Percentiles rank a stretch among this genome's conserved stretches.
These are phyloP conservation scores for Patella pellucida DNA, from an alignment of 2,888 invertebrate genomes.

Conservation along the genomic window DNA sequence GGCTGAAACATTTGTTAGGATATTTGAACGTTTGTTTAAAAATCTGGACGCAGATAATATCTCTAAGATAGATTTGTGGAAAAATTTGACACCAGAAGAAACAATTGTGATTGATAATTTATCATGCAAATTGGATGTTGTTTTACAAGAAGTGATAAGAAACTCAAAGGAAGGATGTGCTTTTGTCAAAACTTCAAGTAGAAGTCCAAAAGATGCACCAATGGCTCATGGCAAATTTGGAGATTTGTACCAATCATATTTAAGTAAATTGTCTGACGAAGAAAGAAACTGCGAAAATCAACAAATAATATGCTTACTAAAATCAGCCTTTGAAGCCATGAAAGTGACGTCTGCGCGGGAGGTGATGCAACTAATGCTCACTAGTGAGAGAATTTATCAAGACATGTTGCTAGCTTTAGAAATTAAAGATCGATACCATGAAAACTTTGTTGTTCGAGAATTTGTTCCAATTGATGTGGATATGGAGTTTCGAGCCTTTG, in stretches of 20 bases:
- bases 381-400: slow-evolving; percentile 60
- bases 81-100: slow-evolving; percentile 35
- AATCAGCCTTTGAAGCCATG: slow-evolving; percentile 52
- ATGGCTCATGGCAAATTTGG: slow-evolving; percentile 48
- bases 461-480: slow-evolving; percentile 59
- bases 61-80: slow-evolving; percentile 27
- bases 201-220: slow-evolving; percentile 62
- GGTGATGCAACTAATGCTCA: slow-evolving; percentile 54
- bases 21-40: slow-evolving; percentile 48
- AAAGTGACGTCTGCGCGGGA: slow-evolving; percentile 45
- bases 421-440: slow-evolving; percentile 46
- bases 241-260: slow-evolving; percentile 40
- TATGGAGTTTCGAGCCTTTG: slow-evolving; percentile 63
- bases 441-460: slow-evolving; percentile 57
- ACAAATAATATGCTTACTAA: slow-evolving; percentile 52
- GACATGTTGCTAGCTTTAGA: slow-evolving; percentile 56
- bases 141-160: slow-evolving; percentile 38
- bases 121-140: slow-evolving; percentile 35
- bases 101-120: slow-evolving; percentile 35
- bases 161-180: slow-evolving; percentile 40
- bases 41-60: slow-evolving; percentile 30
- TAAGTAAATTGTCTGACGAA: slow-evolving; percentile 31
- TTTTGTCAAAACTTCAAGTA: slow-evolving; percentile 59
- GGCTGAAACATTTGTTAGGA: slow-evolving; percentile 46
- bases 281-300: slow-evolving; percentile 46